phyloP scores from a whole-genome alignment of 1,140 invertebrate genomes.

The Sitobion miscanthi region DNA sequence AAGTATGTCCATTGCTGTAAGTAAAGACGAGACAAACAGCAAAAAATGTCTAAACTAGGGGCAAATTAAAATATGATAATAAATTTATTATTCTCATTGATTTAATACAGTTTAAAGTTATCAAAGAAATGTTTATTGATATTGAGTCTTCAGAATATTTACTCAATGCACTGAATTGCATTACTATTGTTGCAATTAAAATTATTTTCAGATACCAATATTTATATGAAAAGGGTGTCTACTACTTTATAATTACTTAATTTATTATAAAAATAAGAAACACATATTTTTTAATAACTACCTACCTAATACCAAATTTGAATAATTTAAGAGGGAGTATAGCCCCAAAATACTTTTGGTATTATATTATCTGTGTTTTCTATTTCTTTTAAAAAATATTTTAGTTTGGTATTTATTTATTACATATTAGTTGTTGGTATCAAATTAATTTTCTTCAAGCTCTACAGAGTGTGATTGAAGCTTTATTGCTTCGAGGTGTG shows the following conservation, averaged over 20 bases:
- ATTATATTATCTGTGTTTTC: neutral
- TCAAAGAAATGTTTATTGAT: neutral
- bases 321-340: too few species aligned
- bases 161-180: too few species aligned
- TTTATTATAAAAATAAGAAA: neutral
- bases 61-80: neutral
- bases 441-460: neutral
- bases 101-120: neutral
- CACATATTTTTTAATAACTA: neutral
- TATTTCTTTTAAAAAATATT: neutral
- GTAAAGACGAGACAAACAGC: neutral
- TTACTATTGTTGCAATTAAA: too few species aligned
- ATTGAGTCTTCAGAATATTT: neutral
- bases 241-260: neutral
- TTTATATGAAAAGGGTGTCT: neutral
- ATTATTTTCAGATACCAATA: too few species aligned
- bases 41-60: neutral
- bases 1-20: neutral
- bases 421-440: too few species aligned
- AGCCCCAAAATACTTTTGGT: neutral
- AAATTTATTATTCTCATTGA: neutral
- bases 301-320: too few species aligned
- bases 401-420: neutral
- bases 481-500: neutral
- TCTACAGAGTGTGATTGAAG: neutral